A percentile compares a stretch with the other conserved stretches of the same genome.
Evolutionary conservation across 2,797 vertebrate species (phyloP).

Genomic region (Danio aesculapii): DNA sequence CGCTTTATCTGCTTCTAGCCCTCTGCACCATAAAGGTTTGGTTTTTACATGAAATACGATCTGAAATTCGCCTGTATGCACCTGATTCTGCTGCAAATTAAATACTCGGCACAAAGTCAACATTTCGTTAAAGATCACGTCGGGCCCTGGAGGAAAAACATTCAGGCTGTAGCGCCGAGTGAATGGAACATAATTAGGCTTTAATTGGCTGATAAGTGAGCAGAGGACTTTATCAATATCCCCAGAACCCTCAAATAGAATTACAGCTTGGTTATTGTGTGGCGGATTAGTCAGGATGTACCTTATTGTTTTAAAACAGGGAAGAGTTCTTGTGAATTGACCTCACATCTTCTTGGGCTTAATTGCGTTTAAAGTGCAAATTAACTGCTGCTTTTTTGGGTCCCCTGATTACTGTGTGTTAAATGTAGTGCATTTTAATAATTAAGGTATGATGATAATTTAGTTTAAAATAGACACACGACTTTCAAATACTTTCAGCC

Average conservation of each 20-base stretch:
- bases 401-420: constrained; percentile 48
- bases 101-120: constrained; percentile 72
- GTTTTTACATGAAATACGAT: constrained; percentile 36
- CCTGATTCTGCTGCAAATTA: constrained; percentile 64
- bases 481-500: not conserved
- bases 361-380: constrained; percentile 58
- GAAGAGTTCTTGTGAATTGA: constrained; percentile 72
- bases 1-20: constrained; percentile 43
- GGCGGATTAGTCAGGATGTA: constrained; percentile 76
- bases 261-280: constrained; percentile 74
- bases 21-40: constrained; percentile 48
- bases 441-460: constrained; percentile 20
- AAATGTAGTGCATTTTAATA: not conserved
- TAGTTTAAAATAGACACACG: not conserved
- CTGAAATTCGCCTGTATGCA: constrained; percentile 47
- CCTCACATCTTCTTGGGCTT: constrained; percentile 70
- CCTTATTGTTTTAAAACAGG: constrained; percentile 73
- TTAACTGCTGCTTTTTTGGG: constrained; percentile 54
- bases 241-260: constrained; percentile 76
- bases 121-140: constrained; percentile 67
- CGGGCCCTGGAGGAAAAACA: constrained; percentile 74
- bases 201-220: constrained; percentile 82
- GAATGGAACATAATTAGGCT: constrained; percentile 80
- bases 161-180: constrained; percentile 72
- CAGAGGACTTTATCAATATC: constrained; percentile 81